Conservation (phyloP, 2,113 vertebrate species). For the Corythornis vintsioides region DNA sequence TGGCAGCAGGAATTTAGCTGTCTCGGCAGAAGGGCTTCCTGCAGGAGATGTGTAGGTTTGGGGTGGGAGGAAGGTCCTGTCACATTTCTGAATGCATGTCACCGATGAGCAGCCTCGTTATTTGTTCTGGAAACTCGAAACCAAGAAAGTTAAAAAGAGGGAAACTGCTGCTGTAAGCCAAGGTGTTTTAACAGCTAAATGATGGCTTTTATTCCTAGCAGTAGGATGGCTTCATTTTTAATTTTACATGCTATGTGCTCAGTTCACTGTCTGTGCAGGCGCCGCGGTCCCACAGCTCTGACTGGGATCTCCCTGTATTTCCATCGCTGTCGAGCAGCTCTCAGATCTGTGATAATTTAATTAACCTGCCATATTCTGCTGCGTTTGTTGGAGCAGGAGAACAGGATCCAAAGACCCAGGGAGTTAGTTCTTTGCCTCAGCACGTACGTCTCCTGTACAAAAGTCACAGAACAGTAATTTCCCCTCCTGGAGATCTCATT, state of each 20-base stretch:
- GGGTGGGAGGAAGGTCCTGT: background rate
- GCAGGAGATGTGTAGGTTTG: background rate
- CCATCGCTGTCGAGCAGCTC: background rate
- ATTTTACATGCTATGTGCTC: background rate
- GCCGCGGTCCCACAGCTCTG: background rate
- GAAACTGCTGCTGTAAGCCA: background rate
- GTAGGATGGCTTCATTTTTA: background rate
- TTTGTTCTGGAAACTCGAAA: slow-evolving; percentile 47
- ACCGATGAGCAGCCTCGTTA: slow-evolving; percentile 43
- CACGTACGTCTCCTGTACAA: fast-evolving
- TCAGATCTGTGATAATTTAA: slow-evolving; percentile 33
- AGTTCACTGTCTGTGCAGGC: background rate
- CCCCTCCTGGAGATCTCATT: background rate
- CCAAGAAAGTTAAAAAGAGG: background rate
- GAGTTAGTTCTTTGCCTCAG: background rate
- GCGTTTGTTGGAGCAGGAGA: background rate
- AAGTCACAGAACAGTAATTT: background rate
- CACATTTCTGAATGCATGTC: background rate
- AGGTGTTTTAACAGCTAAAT: background rate
- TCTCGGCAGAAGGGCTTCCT: background rate
- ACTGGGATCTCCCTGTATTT: background rate
- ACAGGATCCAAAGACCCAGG: background rate
- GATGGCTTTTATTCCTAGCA: background rate
- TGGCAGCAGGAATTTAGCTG: background rate
- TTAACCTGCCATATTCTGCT: background rate